Evolutionary conservation across 2,888 invertebrate genomes (phyloP).

Genomic region (Micoletzkya japonica): DNA sequence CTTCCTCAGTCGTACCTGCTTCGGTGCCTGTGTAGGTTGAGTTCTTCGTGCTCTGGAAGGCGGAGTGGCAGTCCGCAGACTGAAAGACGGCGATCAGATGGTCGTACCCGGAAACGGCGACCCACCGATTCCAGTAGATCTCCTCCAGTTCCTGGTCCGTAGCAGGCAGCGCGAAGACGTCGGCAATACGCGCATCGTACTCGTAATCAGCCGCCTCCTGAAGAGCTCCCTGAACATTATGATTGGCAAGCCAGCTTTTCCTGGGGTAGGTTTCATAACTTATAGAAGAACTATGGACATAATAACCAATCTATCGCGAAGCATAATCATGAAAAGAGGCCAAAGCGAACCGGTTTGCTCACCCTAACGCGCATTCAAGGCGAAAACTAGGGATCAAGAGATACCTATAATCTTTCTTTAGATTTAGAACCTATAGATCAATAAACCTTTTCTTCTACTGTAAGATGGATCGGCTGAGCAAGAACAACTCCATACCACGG

Average conservation of each 20-base stretch:
- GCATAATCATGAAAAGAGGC: too few relatives aligned
- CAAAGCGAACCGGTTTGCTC: not conserved
- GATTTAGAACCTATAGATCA: not conserved
- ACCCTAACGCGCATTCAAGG: too few relatives aligned
- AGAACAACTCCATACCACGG: too few relatives aligned
- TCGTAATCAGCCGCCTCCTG: conserved; percentile 19
- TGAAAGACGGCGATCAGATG: not conserved
- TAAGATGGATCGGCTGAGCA: too few relatives aligned
- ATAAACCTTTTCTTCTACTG: too few relatives aligned
- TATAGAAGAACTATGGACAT: not conserved
- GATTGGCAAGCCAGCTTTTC: too few relatives aligned
- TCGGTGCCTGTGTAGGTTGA: too few relatives aligned
- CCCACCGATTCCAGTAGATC: conserved; percentile 1
- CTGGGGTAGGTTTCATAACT: too few relatives aligned
- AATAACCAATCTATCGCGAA: not conserved
- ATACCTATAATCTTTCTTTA: not conserved
- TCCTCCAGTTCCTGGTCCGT: conserved; percentile 14
- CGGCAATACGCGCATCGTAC: conserved; percentile 19
- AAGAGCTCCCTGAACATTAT: not conserved
- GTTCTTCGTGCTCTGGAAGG: not conserved
- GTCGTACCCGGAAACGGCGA: too few relatives aligned
- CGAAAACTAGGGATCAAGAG: not conserved
- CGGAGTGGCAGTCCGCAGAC: not conserved
- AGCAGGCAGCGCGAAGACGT: conserved; percentile 9
- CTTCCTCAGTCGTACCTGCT: not conserved